Percentiles rank a stretch among this genome's conserved stretches.
Conservation (phyloP, 2,113 vertebrate species). For the Plestiodon gilberti region DNA sequence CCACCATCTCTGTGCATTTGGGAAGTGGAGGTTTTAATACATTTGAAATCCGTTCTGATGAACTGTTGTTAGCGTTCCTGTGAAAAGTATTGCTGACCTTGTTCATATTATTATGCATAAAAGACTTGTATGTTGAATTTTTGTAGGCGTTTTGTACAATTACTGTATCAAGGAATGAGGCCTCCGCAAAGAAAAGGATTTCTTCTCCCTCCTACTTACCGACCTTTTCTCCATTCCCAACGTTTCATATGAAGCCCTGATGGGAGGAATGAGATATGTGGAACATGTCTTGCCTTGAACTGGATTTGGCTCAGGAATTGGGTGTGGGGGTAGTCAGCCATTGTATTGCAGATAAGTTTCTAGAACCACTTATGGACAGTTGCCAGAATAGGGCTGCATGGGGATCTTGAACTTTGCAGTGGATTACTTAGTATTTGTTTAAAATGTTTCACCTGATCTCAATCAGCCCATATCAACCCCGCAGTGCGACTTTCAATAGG, state of each 20-base stretch:
- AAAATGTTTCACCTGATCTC: not conserved
- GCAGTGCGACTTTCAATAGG: no score
- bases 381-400: not conserved
- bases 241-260: not conserved
- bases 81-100: not conserved
- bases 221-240: not conserved
- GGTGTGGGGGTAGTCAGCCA: not conserved
- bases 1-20: not conserved
- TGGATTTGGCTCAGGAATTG: not conserved
- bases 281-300: not conserved
- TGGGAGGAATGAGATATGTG: not conserved
- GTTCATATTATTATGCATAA: not conserved
- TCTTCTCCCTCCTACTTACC: not conserved
- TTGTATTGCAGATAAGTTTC: not conserved
- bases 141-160: not conserved
- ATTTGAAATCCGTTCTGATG: slow-evolving; percentile 11
- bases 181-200: not conserved
- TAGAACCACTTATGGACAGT: not conserved
- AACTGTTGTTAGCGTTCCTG: not conserved
- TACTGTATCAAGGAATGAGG: not conserved
- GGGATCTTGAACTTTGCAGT: not conserved
- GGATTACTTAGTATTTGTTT: no score
- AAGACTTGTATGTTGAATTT: not conserved
- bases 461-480: no score
- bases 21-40: not conserved